Evolutionary conservation across 2,888 invertebrate species (phyloP).

Genomic region (Cinara cedri): DNA sequence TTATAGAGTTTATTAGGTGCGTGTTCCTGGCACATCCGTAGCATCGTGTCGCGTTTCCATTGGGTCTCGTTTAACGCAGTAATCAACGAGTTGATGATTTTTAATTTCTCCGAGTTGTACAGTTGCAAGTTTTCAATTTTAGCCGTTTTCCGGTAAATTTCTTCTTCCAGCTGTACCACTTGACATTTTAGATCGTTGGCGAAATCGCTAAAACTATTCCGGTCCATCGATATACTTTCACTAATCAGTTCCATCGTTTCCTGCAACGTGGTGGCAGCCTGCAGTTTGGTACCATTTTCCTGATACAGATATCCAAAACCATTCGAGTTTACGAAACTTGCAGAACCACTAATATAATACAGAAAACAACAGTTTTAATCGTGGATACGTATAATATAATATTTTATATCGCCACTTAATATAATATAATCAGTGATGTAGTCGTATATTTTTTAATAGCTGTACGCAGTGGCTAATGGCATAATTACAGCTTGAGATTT

Average conservation of each 20-base stretch:
- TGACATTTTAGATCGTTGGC: slow-evolving; percentile 15
- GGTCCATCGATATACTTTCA: slow-evolving; percentile 17
- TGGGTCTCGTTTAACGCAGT: neutral
- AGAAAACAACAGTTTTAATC: neutral
- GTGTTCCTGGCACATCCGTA: slow-evolving; percentile 37
- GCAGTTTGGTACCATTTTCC: neutral
- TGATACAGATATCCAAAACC: neutral
- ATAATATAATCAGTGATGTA: no score
- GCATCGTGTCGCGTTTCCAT: slow-evolving; percentile 29
- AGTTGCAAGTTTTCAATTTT: slow-evolving; percentile 48
- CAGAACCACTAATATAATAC: slow-evolving; percentile 9
- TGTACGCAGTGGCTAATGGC: no score
- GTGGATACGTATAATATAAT: neutral
- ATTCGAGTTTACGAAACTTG: neutral
- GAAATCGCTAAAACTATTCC: slow-evolving; percentile 17
- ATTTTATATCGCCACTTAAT: no score
- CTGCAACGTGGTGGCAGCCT: neutral
- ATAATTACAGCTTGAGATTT: no score
- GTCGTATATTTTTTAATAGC: no score
- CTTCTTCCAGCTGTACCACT: slow-evolving; percentile 46
- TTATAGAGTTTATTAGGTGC: neutral
- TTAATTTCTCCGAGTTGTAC: slow-evolving; percentile 46
- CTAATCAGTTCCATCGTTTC: slow-evolving; percentile 35
- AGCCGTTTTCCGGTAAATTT: slow-evolving; percentile 21
- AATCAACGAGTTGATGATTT: slow-evolving; percentile 27